These are phyloP conservation scores for Sus scrofa DNA, from an alignment of 2,113 vertebrate species.

Conservation along the genomic window DNA sequence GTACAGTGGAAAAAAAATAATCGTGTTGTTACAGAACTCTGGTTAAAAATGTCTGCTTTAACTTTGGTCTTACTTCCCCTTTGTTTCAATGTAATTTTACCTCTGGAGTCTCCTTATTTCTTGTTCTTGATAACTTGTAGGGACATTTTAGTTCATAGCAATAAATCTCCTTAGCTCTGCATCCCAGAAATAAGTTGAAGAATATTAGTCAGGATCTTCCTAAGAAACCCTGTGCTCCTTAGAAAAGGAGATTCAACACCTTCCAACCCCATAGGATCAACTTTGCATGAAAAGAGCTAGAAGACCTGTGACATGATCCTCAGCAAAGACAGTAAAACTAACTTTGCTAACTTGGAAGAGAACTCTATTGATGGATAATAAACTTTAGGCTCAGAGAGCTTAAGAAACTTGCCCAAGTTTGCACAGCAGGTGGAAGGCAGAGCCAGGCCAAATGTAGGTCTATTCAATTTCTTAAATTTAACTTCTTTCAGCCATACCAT, in stretches of 20 bases:
- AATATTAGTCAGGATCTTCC: background rate
- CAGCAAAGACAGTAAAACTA: background rate
- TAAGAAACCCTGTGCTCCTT: background rate
- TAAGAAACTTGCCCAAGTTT: background rate
- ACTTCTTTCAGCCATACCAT: background rate
- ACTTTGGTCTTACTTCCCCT: background rate
- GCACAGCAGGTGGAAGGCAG: background rate
- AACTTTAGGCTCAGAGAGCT: background rate
- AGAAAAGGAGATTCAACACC: background rate
- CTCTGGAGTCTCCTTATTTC: background rate
- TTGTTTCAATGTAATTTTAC: background rate
- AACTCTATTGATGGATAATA: background rate
- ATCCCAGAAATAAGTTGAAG: background rate
- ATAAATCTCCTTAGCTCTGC: background rate
- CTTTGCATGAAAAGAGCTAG: background rate
- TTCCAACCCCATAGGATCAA: too few species aligned
- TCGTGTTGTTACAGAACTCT: too few species aligned
- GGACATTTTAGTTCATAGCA: background rate
- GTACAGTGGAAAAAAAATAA: too few species aligned
- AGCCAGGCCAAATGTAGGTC: background rate
- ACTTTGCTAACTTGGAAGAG: background rate
- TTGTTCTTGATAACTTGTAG: background rate
- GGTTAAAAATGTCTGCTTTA: background rate
- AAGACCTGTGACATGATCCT: background rate
- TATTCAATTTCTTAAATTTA: background rate